Conservation (phyloP, 1,140 invertebrate genomes). For the Rhopalosiphum padi region DNA sequence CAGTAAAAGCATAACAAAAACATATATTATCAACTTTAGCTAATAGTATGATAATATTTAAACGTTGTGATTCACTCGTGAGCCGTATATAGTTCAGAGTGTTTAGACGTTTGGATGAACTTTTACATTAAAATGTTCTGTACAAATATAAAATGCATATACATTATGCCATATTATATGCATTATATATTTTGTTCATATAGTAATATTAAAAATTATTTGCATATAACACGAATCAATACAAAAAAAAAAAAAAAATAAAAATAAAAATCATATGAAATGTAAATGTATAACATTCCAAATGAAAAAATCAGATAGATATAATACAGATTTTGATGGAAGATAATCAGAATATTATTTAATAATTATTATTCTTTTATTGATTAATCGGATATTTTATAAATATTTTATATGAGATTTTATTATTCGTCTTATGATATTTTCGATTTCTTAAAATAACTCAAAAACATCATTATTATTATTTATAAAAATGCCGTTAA, state of each 20-base stretch:
- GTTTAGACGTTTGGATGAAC: background rate
- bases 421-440: background rate
- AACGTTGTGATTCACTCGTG: background rate
- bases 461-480: background rate
- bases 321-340: background rate
- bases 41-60: background rate
- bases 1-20: background rate
- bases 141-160: background rate
- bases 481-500: background rate
- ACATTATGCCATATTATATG: background rate
- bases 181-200: background rate
- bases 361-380: too few relatives aligned
- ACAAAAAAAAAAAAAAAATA: background rate
- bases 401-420: background rate
- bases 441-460: background rate
- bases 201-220: background rate
- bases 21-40: background rate
- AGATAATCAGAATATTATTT: background rate
- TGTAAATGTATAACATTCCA: background rate
- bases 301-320: accelerated
- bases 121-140: background rate
- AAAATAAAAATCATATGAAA: background rate
- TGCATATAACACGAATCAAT: background rate
- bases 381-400: too few relatives aligned
- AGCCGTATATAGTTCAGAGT: background rate